Base-by-base conservation (phyloP, 1,140 invertebrate species). In the Polypedilum pembai region DNA sequence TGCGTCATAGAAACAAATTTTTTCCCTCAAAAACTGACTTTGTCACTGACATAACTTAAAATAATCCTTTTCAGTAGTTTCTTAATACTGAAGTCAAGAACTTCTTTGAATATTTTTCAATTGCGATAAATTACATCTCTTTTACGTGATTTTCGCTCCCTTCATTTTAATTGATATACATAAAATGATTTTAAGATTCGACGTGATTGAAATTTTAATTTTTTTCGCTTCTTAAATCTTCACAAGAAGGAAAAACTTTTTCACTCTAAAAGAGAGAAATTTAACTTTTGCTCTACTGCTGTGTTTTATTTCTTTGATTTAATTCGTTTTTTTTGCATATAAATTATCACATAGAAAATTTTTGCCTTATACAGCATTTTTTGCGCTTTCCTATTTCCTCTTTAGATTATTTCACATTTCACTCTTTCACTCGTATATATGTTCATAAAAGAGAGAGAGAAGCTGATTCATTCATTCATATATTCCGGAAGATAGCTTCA, bases 151-250 rank as follows among this genome's bases (percentile, higher is more conserved):
- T 56, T 56, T 69, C 17, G 5, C 65, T 69, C 18, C 65, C 15
- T 69, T 18, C 65, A 5, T 69, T 69, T 69, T 69, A 69, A 69
- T 69, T 69, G 65, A 69, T 69, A 69, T 69, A 20, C 65, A 69
- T 69, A 21, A 69, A 69, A 69, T 18, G n/a, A 69, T 69, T 69
- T 69, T 69, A 69, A 69, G 17, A 20, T 18, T 69, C 17, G 65
- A 69, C 65, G 65, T 69, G 65, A 69, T 69, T 20, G 20, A n/a
- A 69, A 69, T 69, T 69, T 69, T 69, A 69, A 69, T 69, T 69
- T 69, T n/a, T 45, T 8, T 3, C 12, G n/a, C 12, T 33, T 33
- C 24, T 33, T 33, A 33, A n/a, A 1, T 33, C 45, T 56, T 56
- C 41, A 2, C 45, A 56, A n/a, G 15, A 12, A 12, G 12, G 10